These are phyloP conservation scores for Calameuta idolon DNA, from an alignment of 2,888 invertebrate genomes.

Conservation along the genomic window DNA sequence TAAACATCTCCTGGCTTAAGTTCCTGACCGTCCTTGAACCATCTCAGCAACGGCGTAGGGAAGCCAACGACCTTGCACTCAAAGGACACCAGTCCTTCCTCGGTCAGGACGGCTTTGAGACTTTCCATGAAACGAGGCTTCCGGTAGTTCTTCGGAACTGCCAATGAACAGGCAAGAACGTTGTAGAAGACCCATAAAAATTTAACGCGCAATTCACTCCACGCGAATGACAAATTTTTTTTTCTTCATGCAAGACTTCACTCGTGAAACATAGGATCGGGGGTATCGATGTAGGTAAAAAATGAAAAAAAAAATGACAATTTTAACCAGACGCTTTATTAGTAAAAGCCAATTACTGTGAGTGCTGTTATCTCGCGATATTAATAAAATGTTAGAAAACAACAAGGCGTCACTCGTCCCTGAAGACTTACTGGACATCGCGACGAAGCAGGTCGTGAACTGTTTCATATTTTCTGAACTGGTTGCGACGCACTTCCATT, in stretches of 20 bases:
- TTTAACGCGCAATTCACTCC: neutral
- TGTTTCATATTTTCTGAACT: constrained; percentile 81
- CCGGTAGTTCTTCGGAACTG: constrained; percentile 91
- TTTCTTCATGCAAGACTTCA: neutral
- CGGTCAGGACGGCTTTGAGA: constrained; percentile 87
- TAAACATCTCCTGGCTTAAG: constrained; percentile 93
- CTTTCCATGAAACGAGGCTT: constrained; percentile 92
- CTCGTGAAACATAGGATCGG: neutral
- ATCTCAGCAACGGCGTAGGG: constrained; percentile 86
- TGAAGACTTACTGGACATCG: constrained; percentile 80
- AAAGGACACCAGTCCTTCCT: constrained; percentile 92
- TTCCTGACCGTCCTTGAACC: constrained; percentile 95
- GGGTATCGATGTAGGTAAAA: neutral
- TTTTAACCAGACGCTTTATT: constrained; percentile 5
- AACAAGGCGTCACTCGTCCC: neutral
- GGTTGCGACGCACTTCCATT: constrained; percentile 90
- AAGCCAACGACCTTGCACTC: constrained; percentile 95
- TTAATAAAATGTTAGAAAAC: neutral
- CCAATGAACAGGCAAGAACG: constrained; percentile 45
- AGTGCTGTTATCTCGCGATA: neutral
- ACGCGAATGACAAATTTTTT: neutral
- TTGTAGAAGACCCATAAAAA: constrained; percentile 9
- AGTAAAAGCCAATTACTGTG: neutral
- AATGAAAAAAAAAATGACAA: constrained; percentile 20
- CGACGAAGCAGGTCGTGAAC: constrained; percentile 79